Conservation (phyloP, 2,888 invertebrate genomes). For the Clusia tigrina region DNA sequence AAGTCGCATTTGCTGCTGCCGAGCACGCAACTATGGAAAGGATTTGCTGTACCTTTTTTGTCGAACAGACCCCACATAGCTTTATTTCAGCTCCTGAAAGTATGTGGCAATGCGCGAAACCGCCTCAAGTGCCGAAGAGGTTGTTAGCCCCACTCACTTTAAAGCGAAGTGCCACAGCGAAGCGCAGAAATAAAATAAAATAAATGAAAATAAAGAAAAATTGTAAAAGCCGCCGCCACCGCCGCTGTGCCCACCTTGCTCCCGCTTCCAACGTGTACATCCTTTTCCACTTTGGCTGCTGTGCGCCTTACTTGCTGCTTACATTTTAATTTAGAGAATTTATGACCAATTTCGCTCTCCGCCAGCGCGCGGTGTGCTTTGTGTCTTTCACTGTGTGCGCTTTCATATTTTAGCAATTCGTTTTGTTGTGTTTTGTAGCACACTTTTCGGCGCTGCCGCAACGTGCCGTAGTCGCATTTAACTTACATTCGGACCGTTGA, state of each 20-base stretch:
- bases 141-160: not conserved
- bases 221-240: not conserved
- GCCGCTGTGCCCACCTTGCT: not conserved
- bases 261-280: not conserved
- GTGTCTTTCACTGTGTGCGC: not conserved
- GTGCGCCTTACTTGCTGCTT: not conserved
- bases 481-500: not conserved
- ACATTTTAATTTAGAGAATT: constrained; percentile 27
- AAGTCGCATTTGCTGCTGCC: constrained; percentile 19
- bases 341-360: constrained; percentile 17
- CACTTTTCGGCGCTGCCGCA: not conserved
- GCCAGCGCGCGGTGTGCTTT: not conserved
- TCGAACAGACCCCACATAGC: not conserved
- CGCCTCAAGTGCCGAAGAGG: not conserved
- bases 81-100: not conserved
- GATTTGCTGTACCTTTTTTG: not conserved
- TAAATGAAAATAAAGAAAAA: not conserved
- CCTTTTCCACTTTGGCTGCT: constrained; percentile 11
- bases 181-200: constrained; percentile 2
- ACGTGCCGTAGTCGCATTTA: not conserved
- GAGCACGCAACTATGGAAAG: not conserved
- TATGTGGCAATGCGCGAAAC: not conserved
- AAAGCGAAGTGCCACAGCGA: not conserved
- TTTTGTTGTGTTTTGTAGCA: not conserved
- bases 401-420: constrained; percentile 1